Base-by-base conservation (phyloP, 2,113 vertebrate species). In the Oophaga pumilio region DNA sequence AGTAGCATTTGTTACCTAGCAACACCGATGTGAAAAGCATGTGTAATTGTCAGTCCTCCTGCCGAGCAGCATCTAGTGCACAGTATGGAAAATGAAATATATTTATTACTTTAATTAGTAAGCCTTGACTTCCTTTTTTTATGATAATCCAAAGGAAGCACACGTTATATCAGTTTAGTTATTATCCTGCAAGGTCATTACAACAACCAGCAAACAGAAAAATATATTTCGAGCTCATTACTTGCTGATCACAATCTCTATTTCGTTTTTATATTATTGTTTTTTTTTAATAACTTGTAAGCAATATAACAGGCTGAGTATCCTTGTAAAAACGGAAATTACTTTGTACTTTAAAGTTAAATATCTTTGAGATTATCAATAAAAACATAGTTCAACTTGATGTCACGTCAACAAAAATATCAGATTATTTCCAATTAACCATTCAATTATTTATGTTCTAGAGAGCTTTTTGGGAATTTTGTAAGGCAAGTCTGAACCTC, bases 1-100 rank as follows among this genome's bases (percentile, higher is more conserved):
- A 20, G 68, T 84, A 28, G 13, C 68, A 84, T 74, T 84, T 74
- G 82, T 84, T 73, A 50, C 82, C 53, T 84, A 84, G 82, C 82
- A 84, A 84, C 82, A 84, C 52, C 12, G 68, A 74, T 84, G 52
- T 59, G 53, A 56, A 84, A 71, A 57, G n/a, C 66, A 73, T 74
- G 66, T 71, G 28, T 84, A 71, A 84, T 69, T 71, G 50, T 84
- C 18, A 18, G 49, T 73, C 66, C 82, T 71, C 71, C 66, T 57
- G 49, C 82, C 52, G 66, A 84, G 52, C 17, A 10, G 43, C 22
- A 82, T 24, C 66, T 20, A 56, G 62, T 24, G 62, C 60, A 52
- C 81, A 66, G 80, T 74, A 50, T 22, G 71, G 43, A 28, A 82
- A 68, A 68, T 68, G 20, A 50, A 66, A 82, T 22, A 60, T 28